A percentile compares a stretch with the other conserved stretches of the same genome.
Conservation (phyloP, 2,113 vertebrate genomes). For the Eulemur rufifrons region DNA sequence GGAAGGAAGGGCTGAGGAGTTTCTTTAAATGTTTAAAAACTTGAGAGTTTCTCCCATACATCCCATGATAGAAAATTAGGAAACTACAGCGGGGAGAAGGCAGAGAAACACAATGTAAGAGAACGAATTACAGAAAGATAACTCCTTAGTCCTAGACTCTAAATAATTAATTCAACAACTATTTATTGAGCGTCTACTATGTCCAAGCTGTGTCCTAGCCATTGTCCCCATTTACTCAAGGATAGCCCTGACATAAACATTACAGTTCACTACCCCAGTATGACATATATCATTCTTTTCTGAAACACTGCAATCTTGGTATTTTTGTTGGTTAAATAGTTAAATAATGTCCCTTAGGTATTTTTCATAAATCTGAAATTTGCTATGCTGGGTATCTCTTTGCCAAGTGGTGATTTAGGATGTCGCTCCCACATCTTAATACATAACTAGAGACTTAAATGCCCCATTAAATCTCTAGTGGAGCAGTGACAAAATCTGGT, state of each 20-base stretch:
- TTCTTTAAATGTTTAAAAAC: neutral
- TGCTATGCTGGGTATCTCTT: neutral
- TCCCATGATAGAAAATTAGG: neutral
- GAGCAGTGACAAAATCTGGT: neutral
- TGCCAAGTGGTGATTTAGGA: neutral
- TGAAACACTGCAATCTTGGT: neutral
- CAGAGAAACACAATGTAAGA: neutral
- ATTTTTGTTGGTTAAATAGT: neutral
- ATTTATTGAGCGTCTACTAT: neutral
- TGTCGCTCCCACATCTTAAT: neutral
- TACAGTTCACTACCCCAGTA: no score
- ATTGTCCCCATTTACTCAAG: neutral
- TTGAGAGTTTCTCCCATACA: neutral
- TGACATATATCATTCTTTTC: neutral
- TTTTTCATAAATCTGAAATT: neutral
- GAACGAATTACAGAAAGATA: neutral
- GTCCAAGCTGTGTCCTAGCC: fast-evolving
- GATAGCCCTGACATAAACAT: neutral
- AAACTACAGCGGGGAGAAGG: neutral
- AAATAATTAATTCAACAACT: neutral
- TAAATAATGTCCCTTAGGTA: neutral
- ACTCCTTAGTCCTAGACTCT: neutral
- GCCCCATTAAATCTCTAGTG: neutral
- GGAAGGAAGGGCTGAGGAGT: neutral
- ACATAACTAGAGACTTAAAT: neutral